Base-by-base conservation (phyloP, 2,113 vertebrate species). In the Salvelinus sp. region DNA sequence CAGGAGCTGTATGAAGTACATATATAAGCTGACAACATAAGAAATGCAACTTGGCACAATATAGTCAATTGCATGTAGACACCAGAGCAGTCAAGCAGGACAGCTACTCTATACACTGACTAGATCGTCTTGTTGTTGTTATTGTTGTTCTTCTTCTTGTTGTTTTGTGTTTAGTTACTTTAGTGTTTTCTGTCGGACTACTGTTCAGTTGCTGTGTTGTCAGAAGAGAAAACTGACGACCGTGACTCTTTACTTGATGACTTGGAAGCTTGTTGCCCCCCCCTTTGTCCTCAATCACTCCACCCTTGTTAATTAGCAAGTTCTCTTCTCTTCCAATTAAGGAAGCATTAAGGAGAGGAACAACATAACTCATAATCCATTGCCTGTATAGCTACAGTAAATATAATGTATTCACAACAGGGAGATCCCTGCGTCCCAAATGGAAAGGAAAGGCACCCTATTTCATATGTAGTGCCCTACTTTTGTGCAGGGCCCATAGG, bases 241-340 rank as follows among this genome's bases (percentile, higher is more conserved):
- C 47, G 2, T 77, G 81, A 82, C 77, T 88, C 76, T 87, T 89
- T 54, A 54, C 89, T 86, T 92, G 90, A 90, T 87, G 88, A 84
- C 85, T 85, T 83, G 83, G 87, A 89, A 83, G 85, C 84, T 54
- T 73, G 76, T 75, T 80, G 76, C 79, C 75, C 82, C 85, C 80
- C 68, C 65, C n/a, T 1, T 25, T 9, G n/a, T 88, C 88, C 80
- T 4, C 6, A 88, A 86, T 84, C 88, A 76, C 79, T 79, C 75
- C 85, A 81, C 76, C 64, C 64, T 83, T 82, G 90, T 89, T 90
- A 90, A 92, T 90, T 90, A 92, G 87, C 81, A 78, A 88, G 83
- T 83, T 84, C 85, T 89, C 83, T 85, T 87, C 81, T 87, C 76
- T 81, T 81, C 84, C 90, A 92, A 92, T 92, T 91, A 92, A 86